Evolutionary conservation across 2,113 vertebrate species (phyloP).

Genomic region (Phaethon lepturus): DNA sequence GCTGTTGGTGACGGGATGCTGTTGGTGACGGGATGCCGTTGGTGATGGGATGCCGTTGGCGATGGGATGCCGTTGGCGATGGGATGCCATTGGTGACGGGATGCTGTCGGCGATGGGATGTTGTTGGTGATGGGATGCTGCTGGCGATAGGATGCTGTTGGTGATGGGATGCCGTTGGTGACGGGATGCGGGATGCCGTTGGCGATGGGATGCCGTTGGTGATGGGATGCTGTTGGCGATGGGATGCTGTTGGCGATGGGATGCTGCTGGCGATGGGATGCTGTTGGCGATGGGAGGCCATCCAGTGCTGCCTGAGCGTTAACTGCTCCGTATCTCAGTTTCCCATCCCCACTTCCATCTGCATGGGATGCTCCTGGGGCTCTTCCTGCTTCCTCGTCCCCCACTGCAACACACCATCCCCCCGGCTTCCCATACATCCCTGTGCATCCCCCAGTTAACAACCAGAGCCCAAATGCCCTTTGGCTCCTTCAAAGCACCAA

Average conservation of each 20-base stretch:
- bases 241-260: not conserved
- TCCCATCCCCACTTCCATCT: not conserved
- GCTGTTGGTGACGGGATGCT: fast-evolving
- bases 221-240: not conserved
- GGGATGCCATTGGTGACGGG: no score
- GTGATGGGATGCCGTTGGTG: not conserved
- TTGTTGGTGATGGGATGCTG: fast-evolving
- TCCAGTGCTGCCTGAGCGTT: fast-evolving
- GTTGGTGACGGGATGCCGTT: fast-evolving
- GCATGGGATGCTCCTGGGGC: not conserved
- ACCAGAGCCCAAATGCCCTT: fast-evolving
- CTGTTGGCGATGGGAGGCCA: not conserved
- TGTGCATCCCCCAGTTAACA: not conserved
- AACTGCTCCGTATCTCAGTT: not conserved
- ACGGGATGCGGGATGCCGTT: fast-evolving
- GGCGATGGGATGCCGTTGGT: fast-evolving
- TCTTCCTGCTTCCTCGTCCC: not conserved
- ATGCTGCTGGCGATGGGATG: not conserved
- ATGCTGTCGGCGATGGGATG: fast-evolving
- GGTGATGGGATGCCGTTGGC: no score
- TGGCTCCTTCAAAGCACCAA: not conserved
- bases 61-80: no score
- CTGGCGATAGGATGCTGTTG: not conserved
- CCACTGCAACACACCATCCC: fast-evolving
- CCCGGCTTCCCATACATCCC: not conserved